These are phyloP conservation scores for Acrocephalus kingi DNA, from an alignment of 2,113 vertebrate species.

Conservation along the genomic window DNA sequence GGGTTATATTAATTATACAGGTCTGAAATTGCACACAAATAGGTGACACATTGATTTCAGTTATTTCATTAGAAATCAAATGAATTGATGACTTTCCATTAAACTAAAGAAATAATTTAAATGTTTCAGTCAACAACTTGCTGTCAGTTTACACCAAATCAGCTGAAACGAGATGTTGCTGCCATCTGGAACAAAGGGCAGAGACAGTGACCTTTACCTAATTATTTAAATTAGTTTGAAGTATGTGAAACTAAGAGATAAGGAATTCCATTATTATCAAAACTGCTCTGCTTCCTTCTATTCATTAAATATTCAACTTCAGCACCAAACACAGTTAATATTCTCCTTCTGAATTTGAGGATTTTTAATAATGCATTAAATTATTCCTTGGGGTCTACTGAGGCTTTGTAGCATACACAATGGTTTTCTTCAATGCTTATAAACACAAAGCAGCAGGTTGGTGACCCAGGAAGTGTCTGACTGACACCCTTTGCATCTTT, in stretches of 20 bases:
- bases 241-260: not conserved
- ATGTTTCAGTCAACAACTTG: not conserved
- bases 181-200: not conserved
- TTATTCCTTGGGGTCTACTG: constrained; percentile 17
- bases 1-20: not conserved
- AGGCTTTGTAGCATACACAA: not conserved
- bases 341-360: not conserved
- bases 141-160: not conserved
- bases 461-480: not conserved
- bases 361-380: constrained; percentile 45
- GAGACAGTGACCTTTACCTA: not conserved
- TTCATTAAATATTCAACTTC: not conserved
- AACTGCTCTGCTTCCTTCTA: not conserved
- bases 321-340: constrained; percentile 19
- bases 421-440: not conserved
- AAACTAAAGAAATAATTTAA: not conserved
- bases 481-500: not conserved
- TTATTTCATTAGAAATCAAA: not conserved
- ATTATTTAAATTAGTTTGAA: constrained; percentile 14
- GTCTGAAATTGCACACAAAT: not conserved
- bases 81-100: not conserved
- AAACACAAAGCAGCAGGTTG: not conserved
- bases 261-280: not conserved
- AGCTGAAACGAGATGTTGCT: not conserved
- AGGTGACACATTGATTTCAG: not conserved